These are phyloP conservation scores for Boloria selene DNA, from an alignment of 2,888 invertebrate species.

Conservation along the genomic window DNA sequence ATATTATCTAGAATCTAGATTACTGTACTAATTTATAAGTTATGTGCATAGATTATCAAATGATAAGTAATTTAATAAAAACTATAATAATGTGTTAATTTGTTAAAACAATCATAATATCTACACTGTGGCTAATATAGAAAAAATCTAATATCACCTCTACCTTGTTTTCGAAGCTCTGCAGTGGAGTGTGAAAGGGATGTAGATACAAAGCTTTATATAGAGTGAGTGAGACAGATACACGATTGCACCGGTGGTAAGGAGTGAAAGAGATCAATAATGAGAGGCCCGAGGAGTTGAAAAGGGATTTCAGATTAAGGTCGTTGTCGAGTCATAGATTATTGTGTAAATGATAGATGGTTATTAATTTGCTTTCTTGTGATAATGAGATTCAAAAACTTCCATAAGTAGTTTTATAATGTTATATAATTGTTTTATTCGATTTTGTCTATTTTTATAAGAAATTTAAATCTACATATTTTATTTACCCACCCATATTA, in stretches of 20 bases:
- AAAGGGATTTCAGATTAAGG: slow-evolving; percentile 83
- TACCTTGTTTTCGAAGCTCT: slow-evolving; percentile 81
- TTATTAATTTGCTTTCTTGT: slow-evolving; percentile 19
- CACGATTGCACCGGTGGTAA: slow-evolving; percentile 82
- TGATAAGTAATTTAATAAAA: background rate
- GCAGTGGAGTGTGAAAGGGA: slow-evolving; percentile 75
- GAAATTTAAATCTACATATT: no score
- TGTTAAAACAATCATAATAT: slow-evolving; percentile 26
- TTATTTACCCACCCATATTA: no score
- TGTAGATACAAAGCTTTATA: slow-evolving; percentile 45
- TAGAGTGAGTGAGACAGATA: slow-evolving; percentile 53
- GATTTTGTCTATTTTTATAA: no score
- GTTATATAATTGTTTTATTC: background rate
- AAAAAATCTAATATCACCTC: slow-evolving; percentile 69
- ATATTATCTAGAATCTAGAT: background rate
- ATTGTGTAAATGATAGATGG: slow-evolving; percentile 57
- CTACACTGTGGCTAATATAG: slow-evolving; percentile 59
- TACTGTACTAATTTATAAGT: background rate
- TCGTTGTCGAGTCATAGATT: slow-evolving; percentile 79
- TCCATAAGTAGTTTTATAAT: background rate
- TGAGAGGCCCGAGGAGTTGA: slow-evolving; percentile 82
- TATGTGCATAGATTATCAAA: background rate
- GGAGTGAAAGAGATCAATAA: slow-evolving; percentile 83
- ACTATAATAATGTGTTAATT: slow-evolving; percentile 28
- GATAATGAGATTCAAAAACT: background rate